Base-by-base conservation (phyloP, 2,888 invertebrate species). In the Clepsis dumicolana region DNA sequence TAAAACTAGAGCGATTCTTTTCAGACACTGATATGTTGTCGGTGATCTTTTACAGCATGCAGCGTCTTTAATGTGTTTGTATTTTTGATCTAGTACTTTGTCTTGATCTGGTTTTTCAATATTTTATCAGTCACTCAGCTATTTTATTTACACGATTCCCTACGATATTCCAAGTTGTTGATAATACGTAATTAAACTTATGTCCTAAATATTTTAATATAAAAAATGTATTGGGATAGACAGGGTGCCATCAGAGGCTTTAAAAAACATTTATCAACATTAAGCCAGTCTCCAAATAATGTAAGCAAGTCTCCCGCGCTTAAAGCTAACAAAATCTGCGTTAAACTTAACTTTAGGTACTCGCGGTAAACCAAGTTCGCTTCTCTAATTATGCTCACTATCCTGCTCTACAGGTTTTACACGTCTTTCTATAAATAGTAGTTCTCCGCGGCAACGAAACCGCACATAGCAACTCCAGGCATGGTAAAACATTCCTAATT, bases 361-460 rank as follows among this genome's bases (percentile, higher is more conserved):
- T 85, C 79, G 81, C 81, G 80, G 85, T 84, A 77, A 80, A 82
- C 83, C 85, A 84, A 86, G 83, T 83, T 82, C 78, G 81, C 82
- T 80, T 84, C 82, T 86, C 77, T 72, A 77, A 86, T 90, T 87
- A 87, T 84, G 77, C 78, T 71, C 75, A 82, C 81, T 83, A 90
- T 85, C 90, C 88, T 83, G 88, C 84, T 79, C 77, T 84, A 86
- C 91, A 88, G 86, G 91, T 91, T 90, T 90, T 84, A 85, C 87
- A 85, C 79, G 84, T 85, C 82, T 80, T 82, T 85, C 90, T 91
- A 90, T 89, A 89, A 90, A 91, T 91, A 91, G 88, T 86, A 71
- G 72, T 75, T 71, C 71, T 66, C 71, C 50, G 24, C 71, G 65
- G 74, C 64, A 67, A 61, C 70, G 66, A 74, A 86, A 79, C 71